Percentiles rank a stretch among this genome's conserved stretches.
Conservation (phyloP, 2,888 invertebrate species). For the Hypercompe scribonia region DNA sequence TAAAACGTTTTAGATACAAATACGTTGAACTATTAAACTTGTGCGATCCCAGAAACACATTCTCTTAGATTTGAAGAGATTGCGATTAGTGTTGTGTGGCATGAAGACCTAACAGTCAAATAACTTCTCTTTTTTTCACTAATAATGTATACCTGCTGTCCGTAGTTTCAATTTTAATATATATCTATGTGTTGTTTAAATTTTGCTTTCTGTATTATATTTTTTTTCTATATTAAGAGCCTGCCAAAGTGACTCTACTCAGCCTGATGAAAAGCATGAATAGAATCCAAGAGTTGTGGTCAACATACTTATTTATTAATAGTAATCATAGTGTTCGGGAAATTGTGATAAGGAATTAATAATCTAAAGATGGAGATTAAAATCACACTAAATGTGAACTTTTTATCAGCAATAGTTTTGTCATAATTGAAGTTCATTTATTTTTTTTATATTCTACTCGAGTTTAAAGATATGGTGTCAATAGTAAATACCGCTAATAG, state of each 20-base stretch:
- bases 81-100: not conserved
- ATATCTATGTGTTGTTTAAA: too few relatives aligned
- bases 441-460: too few relatives aligned
- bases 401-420: not conserved
- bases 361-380: too few relatives aligned
- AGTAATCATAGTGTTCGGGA: not conserved
- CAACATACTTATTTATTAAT: too few relatives aligned
- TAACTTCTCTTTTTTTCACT: not conserved
- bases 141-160: not conserved
- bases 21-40: slow-evolving; percentile 2
- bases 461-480: not conserved
- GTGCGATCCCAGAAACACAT: not conserved
- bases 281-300: too few relatives aligned
- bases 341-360: not conserved
- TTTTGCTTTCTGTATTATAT: too few relatives aligned
- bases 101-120: not conserved
- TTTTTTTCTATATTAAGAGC: too few relatives aligned
- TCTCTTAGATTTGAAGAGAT: not conserved
- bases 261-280: too few relatives aligned
- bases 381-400: not conserved
- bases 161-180: not conserved
- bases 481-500: not conserved
- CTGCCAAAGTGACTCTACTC: too few relatives aligned
- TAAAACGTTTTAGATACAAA: slow-evolving; percentile 16
- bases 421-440: not conserved